phyloP scores from a whole-genome alignment of 2,888 invertebrate species.

The Lochmaea crataegi region DNA sequence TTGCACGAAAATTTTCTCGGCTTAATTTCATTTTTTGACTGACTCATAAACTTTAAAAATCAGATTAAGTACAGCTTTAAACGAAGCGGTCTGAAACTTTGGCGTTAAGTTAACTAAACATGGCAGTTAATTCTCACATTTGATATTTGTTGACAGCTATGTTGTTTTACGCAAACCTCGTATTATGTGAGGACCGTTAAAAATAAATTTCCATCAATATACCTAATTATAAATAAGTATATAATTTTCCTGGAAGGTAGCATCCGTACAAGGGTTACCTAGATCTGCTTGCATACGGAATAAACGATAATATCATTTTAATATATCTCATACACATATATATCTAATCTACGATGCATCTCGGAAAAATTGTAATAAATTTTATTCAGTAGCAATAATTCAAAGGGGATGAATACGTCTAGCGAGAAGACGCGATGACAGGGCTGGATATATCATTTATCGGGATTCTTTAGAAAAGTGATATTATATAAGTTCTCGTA shows the following conservation, averaged over 20 bases:
- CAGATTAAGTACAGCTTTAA: too few species aligned
- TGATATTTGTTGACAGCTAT: too few species aligned
- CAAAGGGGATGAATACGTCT: slow-evolving; percentile 64
- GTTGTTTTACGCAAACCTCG: too few species aligned
- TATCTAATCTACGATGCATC: slow-evolving; percentile 60
- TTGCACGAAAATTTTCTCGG: too few species aligned
- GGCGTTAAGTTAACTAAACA: too few species aligned
- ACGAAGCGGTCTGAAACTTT: too few species aligned
- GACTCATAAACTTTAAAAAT: too few species aligned
- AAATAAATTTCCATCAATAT: too few species aligned
- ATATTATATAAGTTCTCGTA: slow-evolving; percentile 56
- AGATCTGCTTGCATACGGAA: background rate
- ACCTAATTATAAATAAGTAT: too few species aligned
- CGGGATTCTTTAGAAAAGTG: slow-evolving; percentile 60
- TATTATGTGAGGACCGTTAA: too few species aligned
- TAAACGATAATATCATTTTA: slow-evolving; percentile 59
- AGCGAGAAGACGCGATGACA: slow-evolving; percentile 60
- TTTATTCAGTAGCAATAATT: slow-evolving; percentile 63
- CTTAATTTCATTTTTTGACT: too few species aligned
- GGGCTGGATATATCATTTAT: slow-evolving; percentile 64
- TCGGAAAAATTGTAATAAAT: slow-evolving; percentile 62
- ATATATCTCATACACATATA: slow-evolving; percentile 53
- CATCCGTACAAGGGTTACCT: background rate
- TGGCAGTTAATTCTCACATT: too few species aligned
- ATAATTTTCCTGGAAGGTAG: background rate